phyloP scores from a whole-genome alignment of 2,113 vertebrate genomes.

The Phyllostomus hastatus region DNA sequence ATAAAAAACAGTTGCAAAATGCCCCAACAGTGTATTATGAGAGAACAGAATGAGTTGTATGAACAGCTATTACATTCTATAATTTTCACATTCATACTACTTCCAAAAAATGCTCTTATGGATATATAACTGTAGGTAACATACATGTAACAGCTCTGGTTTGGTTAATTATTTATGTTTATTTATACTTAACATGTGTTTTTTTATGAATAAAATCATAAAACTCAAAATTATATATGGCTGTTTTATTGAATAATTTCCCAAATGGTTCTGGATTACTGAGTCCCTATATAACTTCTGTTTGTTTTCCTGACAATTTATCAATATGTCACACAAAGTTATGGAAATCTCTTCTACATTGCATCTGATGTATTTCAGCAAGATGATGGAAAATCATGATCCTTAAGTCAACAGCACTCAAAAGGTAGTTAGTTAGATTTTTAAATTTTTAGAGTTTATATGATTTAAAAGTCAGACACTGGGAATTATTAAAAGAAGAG shows the following conservation, averaged over 20 bases:
- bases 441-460: slow-evolving; percentile 48
- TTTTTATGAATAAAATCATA: slow-evolving; percentile 30
- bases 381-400: slow-evolving; percentile 54
- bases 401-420: slow-evolving; percentile 61
- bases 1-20: background rate
- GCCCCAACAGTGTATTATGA: background rate
- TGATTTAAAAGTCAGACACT: slow-evolving; percentile 63
- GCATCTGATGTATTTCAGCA: slow-evolving; percentile 42
- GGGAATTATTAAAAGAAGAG: slow-evolving; percentile 61
- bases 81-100: background rate
- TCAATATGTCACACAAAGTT: background rate
- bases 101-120: background rate
- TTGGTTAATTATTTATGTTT: background rate
- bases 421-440: slow-evolving; percentile 70
- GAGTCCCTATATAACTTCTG: background rate
- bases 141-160: background rate
- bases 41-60: background rate
- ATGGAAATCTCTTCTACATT: slow-evolving; percentile 46
- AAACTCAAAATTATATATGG: slow-evolving; percentile 38
- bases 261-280: background rate
- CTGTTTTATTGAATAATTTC: background rate
- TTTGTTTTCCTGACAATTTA: slow-evolving; percentile 33
- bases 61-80: background rate
- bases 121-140: background rate
- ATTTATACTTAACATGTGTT: background rate